These are phyloP conservation scores for Petrocephalus schoutedeni DNA, from an alignment of 2,797 vertebrate species.

Conservation along the genomic window DNA sequence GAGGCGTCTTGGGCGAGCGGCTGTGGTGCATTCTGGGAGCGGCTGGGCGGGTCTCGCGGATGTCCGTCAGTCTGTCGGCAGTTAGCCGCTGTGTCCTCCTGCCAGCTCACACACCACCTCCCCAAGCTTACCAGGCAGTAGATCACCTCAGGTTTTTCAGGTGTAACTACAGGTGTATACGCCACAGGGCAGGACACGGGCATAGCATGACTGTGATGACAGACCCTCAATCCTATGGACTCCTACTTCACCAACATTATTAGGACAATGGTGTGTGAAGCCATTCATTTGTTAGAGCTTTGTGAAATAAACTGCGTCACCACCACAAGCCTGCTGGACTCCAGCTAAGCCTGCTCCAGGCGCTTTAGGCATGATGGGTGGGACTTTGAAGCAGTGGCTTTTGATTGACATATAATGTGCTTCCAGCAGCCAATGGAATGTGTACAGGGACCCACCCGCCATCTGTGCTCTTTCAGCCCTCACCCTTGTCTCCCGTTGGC, in stretches of 20 bases:
- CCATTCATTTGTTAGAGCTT: background rate
- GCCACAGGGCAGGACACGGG: background rate
- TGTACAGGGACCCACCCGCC: constrained; percentile 34
- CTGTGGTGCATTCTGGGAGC: background rate
- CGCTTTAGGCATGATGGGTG: constrained; percentile 46
- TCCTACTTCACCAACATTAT: background rate
- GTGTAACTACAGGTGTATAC: background rate
- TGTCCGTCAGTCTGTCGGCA: background rate
- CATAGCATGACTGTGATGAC: background rate
- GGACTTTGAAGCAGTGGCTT: constrained; percentile 45
- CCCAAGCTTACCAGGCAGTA: background rate
- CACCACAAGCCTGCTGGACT: background rate
- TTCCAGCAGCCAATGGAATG: constrained; percentile 41
- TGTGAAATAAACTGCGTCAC: background rate
- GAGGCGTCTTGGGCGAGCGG: background rate
- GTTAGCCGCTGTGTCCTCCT: background rate
- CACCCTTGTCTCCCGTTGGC: constrained; percentile 38
- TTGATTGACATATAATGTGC: constrained; percentile 54
- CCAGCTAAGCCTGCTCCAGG: background rate
- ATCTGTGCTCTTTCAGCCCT: constrained; percentile 32
- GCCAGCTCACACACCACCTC: no score
- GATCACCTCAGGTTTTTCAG: background rate
- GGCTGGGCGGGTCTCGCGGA: background rate
- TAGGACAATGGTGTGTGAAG: background rate
- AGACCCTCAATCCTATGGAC: background rate